Evolutionary conservation across 2,888 invertebrate genomes (phyloP).

Genomic region (Stenotaenia linearis): DNA sequence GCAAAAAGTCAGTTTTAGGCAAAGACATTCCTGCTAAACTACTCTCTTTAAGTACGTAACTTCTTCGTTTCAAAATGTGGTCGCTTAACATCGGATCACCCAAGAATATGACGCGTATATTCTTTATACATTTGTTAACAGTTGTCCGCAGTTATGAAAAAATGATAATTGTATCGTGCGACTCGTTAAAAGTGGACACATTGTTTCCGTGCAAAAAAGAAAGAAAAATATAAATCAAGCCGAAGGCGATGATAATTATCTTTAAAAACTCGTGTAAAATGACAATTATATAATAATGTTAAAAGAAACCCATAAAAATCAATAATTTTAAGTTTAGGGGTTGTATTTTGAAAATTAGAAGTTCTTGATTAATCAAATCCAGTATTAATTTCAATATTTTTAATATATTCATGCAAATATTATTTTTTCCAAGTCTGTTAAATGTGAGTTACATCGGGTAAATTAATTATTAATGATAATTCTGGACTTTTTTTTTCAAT

Average conservation of each 20-base stretch:
- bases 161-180: neutral
- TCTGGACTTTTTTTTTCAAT: neutral
- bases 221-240: neutral
- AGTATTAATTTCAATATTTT: neutral
- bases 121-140: slow-evolving; percentile 11
- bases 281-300: neutral
- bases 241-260: neutral
- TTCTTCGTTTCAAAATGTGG: neutral
- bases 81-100: neutral
- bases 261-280: neutral
- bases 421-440: neutral
- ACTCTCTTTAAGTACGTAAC: neutral
- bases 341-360: neutral
- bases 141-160: neutral
- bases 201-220: neutral
- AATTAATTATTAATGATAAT: neutral
- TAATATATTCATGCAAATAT: neutral
- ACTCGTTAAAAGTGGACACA: neutral
- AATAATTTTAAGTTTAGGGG: neutral
- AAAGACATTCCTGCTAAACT: slow-evolving; percentile 17
- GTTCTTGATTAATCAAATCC: neutral
- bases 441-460: neutral
- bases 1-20: neutral
- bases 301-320: too few species aligned
- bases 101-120: neutral